These are phyloP conservation scores for Tetanocera ferruginea DNA, from an alignment of 2,888 invertebrate species.

Conservation along the genomic window DNA sequence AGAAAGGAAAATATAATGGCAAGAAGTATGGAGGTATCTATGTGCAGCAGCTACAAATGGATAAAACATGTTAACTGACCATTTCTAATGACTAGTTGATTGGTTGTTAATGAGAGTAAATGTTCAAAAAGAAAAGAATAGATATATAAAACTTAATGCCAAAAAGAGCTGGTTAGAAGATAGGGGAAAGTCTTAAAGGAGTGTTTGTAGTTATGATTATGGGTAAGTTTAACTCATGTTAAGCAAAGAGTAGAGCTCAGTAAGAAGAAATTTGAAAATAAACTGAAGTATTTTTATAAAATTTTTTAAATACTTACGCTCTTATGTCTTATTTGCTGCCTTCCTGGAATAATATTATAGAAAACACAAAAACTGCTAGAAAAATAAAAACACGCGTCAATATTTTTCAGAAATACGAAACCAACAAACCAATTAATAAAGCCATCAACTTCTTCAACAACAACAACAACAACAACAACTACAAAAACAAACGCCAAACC, in stretches of 20 bases:
- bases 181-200: background rate
- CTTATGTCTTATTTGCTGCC: background rate
- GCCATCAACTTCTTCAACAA: conserved; percentile 16
- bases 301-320: background rate
- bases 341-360: background rate
- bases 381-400: conserved; percentile 1
- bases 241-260: background rate
- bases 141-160: background rate
- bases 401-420: conserved; percentile 14
- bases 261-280: background rate
- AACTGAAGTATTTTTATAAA: too few species aligned
- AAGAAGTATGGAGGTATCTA: background rate
- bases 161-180: background rate
- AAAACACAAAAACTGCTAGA: background rate
- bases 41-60: background rate
- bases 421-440: conserved; percentile 34
- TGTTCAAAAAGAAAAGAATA: background rate
- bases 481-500: background rate
- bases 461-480: background rate
- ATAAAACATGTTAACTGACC: conserved; percentile 34
- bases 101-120: conserved; percentile 21
- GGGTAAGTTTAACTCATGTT: background rate
- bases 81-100: conserved; percentile 34
- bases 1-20: background rate
- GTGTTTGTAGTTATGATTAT: background rate